A percentile compares a stretch with the other conserved stretches of the same genome.
phyloP scores from a whole-genome alignment of 2,113 vertebrate species.

The Cephalopholis sonnerati region DNA sequence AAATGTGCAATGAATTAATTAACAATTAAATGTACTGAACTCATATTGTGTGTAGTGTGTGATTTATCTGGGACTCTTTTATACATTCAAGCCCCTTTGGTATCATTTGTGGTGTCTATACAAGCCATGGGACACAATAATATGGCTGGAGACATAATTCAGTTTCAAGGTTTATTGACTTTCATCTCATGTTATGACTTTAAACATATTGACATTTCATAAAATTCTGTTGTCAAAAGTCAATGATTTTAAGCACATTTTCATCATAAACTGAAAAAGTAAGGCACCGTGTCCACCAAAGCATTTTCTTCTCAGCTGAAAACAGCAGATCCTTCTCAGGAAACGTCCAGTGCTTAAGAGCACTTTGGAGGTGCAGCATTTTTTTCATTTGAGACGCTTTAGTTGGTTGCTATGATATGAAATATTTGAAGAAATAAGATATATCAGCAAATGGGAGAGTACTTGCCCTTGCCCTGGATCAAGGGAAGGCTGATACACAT shows the following conservation, averaged over 20 bases:
- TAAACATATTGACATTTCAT: background rate
- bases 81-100: background rate
- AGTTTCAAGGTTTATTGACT: background rate
- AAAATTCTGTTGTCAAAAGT: background rate
- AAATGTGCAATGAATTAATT: constrained; percentile 77
- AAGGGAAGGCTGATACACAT: too few relatives aligned
- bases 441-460: too few relatives aligned
- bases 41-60: constrained; percentile 48
- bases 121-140: background rate
- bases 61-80: constrained; percentile 12
- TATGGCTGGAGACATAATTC: background rate
- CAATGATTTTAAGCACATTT: too few relatives aligned
- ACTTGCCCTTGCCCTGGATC: too few relatives aligned
- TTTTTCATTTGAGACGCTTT: too few relatives aligned
- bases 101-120: background rate
- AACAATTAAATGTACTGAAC: constrained; percentile 84
- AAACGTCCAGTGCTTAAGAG: too few relatives aligned
- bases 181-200: background rate
- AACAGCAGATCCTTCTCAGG: too few relatives aligned
- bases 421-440: too few relatives aligned
- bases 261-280: background rate
- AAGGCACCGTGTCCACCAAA: background rate
- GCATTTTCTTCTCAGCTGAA: too few relatives aligned
- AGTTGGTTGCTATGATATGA: too few relatives aligned
- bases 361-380: too few relatives aligned